Conservation (phyloP, 2,888 invertebrate species). For the Drosophila gaucha region DNA sequence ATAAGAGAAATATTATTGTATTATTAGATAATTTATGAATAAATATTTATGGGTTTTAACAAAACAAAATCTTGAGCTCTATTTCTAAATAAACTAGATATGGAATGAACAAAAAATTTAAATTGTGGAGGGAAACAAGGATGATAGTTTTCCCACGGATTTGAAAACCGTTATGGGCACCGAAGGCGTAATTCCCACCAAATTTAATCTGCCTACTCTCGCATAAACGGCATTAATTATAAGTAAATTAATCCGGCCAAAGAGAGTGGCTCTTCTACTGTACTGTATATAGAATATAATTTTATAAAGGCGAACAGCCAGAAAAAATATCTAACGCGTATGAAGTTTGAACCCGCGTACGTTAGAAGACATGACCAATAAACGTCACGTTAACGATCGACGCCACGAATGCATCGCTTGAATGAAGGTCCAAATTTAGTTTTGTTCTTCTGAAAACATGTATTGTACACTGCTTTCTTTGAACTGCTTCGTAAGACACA, state of each 20-base stretch:
- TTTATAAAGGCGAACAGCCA: not conserved
- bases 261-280: constrained; percentile 76
- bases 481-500: not conserved
- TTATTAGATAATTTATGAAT: constrained; percentile 66
- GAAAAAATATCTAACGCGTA: not conserved
- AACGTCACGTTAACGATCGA: not conserved
- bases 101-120: constrained; percentile 14
- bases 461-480: not conserved
- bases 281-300: not conserved
- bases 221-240: constrained; percentile 78
- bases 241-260: constrained; percentile 80
- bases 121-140: constrained; percentile 81
- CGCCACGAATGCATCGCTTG: not conserved
- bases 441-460: constrained; percentile 13
- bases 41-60: constrained; percentile 79
- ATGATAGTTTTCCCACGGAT: constrained; percentile 82
- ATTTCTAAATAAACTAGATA: not conserved
- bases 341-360: constrained; percentile 17
- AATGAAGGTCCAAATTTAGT: rapidly evolving
- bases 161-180: constrained; percentile 81
- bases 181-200: constrained; percentile 82
- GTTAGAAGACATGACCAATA: rapidly evolving
- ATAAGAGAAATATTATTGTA: constrained; percentile 38
- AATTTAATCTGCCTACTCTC: constrained; percentile 74
- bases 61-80: constrained; percentile 26